phyloP scores from a whole-genome alignment of 2,888 invertebrate species.

The Drosophila mercatorum region DNA sequence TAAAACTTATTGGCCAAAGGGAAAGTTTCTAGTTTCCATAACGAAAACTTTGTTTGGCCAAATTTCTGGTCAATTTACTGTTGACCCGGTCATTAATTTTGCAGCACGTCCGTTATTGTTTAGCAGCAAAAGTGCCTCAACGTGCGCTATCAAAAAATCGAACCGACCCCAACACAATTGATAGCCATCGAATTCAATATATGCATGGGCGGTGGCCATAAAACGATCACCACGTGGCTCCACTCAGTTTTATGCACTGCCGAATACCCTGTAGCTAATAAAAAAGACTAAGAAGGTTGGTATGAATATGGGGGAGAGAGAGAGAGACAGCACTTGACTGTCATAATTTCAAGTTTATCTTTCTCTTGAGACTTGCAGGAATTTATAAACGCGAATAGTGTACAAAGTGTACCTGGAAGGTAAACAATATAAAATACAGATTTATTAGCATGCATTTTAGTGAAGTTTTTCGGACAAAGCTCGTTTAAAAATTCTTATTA shows the following conservation, averaged over 20 bases:
- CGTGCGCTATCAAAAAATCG: slow-evolving; percentile 55
- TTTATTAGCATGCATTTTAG: neutral
- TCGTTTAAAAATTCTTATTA: neutral
- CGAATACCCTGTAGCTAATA: slow-evolving; percentile 2
- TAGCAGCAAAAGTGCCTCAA: slow-evolving; percentile 1
- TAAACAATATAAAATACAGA: neutral
- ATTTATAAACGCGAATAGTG: neutral
- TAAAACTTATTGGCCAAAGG: slow-evolving; percentile 7
- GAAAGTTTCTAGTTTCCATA: slow-evolving; percentile 10
- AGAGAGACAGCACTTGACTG: neutral
- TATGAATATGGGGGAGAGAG: neutral
- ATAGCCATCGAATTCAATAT: slow-evolving; percentile 57
- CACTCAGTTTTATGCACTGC: slow-evolving; percentile 12
- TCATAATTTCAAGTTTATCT: neutral
- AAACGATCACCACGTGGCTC: slow-evolving; percentile 36
- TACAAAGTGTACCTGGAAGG: neutral
- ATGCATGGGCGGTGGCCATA: slow-evolving; percentile 24
- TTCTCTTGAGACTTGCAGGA: neutral
- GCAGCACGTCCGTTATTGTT: slow-evolving; percentile 17
- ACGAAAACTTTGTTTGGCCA: neutral
- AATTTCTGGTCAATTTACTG: slow-evolving; percentile 34
- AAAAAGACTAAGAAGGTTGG: neutral
- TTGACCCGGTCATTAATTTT: slow-evolving; percentile 29
- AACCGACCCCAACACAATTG: slow-evolving; percentile 20
- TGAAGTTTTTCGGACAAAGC: neutral